Base-by-base conservation (phyloP, 2,888 invertebrate genomes). In the Drosophila anomalata region DNA sequence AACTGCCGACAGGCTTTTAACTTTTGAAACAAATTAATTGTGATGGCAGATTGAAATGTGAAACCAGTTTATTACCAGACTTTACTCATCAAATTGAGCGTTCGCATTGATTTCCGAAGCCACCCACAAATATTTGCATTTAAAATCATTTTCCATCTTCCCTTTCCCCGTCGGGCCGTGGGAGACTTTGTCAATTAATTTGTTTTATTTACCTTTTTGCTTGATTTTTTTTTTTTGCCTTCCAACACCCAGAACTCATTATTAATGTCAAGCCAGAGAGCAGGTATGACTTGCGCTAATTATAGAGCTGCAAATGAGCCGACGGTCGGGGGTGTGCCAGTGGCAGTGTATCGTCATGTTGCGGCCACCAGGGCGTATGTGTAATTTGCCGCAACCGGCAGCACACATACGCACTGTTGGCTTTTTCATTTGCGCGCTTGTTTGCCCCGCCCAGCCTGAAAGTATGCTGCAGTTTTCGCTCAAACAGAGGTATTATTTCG, bases 271-370 rank as follows among this genome's bases (percentile, higher is more conserved):
- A 42, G 41, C 48, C 31, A 31, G 46, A 11, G 57, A 26, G 47
- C n/a, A 31, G 20, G 54, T 36, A 51, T 61, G 70, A 55, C 51
- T 51, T 69, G 54, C 61, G 51, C 51, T 70, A 70, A 70, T 61
- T 55, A 69, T 61, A 39, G 55, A 61, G 61, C 50, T 69, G 68
- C 47, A 52, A 69, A 68, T 50, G 14, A 42, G 68, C 33, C 33
- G 44, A 29, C 60, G 62, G 52, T 22, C 52, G 51, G 51, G 12
- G 48, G 9, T 8, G 41, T n/a, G 9, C 3, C 17, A 41, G 7
- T 11, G 41, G 41, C 12, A n/a, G 24, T 31, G 46, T 31, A 50
- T 12, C 42, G 17, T 17, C 48, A 6, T 9, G 31, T n/a, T 31
- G 14, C 8, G 33, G 52, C 59, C 59, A 36, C 60, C 22, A 39